Conservation (phyloP, 2,113 vertebrate species). For the Indicator indicator region DNA sequence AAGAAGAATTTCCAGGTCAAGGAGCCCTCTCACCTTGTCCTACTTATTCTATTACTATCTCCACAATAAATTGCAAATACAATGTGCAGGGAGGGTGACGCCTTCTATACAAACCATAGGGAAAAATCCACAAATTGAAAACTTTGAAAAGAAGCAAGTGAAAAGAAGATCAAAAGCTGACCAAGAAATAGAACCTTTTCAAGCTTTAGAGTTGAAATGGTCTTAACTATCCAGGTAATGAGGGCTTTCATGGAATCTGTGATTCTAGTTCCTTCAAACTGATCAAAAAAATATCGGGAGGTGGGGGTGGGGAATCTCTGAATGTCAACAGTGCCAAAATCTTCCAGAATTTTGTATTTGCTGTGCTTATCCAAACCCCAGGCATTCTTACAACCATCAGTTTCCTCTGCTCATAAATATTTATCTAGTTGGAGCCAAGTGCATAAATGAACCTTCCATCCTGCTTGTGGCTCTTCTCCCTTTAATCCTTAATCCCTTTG, state of each 20-base stretch:
- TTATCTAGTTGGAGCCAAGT: conserved; percentile 59
- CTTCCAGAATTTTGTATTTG: conserved; percentile 1
- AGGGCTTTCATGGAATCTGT: background rate
- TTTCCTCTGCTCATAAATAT: conserved; percentile 70
- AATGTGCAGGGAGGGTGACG: background rate
- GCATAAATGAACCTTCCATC: conserved; percentile 60
- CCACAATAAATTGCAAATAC: background rate
- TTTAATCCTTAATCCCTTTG: conserved; percentile 76
- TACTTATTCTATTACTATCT: background rate
- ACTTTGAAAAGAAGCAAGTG: background rate
- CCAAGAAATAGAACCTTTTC: background rate
- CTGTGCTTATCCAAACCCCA: background rate
- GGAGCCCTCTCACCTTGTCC: background rate
- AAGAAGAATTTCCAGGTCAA: background rate
- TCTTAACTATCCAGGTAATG: background rate
- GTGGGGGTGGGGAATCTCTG: too few species aligned
- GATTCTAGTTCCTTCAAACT: background rate
- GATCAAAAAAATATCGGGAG: background rate
- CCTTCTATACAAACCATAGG: background rate
- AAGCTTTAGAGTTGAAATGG: background rate
- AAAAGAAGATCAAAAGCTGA: background rate
- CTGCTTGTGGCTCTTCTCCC: conserved; percentile 45
- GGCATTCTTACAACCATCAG: conserved; percentile 25
- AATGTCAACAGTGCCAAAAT: background rate
- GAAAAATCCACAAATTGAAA: background rate